Conservation (phyloP, 2,797 vertebrate genomes). For the Diglossa cyanea region DNA sequence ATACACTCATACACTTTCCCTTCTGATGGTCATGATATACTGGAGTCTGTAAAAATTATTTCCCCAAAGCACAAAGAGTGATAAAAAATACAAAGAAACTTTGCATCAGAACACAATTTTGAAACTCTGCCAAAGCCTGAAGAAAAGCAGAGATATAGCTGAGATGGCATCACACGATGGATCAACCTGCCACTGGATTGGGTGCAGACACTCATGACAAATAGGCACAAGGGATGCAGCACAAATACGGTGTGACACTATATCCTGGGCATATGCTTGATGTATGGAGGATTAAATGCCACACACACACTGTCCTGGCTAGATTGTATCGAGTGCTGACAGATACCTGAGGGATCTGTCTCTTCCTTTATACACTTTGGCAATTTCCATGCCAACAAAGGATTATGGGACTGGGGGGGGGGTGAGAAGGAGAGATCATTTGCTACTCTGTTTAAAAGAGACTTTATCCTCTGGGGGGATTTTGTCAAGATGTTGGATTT, state of each 20-base stretch:
- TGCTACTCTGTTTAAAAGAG: constrained; percentile 40
- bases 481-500: constrained; percentile 46
- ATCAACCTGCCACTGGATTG: constrained; percentile 48
- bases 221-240: constrained; percentile 36
- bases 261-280: constrained; percentile 43
- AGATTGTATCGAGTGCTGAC: constrained; percentile 55
- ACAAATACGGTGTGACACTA: constrained; percentile 34
- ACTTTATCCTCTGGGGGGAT: not conserved
- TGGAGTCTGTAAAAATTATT: not conserved
- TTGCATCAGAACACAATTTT: constrained; percentile 27
- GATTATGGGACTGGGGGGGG: not conserved
- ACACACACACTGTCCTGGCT: constrained; percentile 52
- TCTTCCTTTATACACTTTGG: constrained; percentile 48
- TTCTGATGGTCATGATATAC: not conserved
- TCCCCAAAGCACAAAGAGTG: not conserved
- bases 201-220: constrained; percentile 33
- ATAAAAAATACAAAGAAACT: constrained; percentile 39
- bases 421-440: not conserved
- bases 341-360: constrained; percentile 60
- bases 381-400: constrained; percentile 33
- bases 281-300: constrained; percentile 59
- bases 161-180: constrained; percentile 53
- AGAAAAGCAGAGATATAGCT: constrained; percentile 29
- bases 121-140: constrained; percentile 23
- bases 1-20: not conserved